Evolutionary conservation across 2,888 invertebrate species (phyloP), one percentile per base, ranked within the genome.

Genomic region (Parnassius smintheus): DNA sequence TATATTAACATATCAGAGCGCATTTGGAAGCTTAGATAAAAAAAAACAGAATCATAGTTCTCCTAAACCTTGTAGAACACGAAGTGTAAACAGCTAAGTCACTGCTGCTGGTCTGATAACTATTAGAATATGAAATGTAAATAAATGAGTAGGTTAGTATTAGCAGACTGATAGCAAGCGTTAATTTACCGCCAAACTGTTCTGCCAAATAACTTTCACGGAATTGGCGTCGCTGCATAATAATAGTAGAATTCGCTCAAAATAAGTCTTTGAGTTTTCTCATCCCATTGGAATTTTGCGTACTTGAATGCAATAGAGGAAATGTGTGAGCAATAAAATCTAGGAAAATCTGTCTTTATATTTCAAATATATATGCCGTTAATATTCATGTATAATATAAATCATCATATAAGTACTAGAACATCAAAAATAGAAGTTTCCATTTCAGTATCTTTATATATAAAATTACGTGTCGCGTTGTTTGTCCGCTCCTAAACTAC

Each of bases 161-260:
- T 1, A 97, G 86, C 45, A 98, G 94, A 12, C 97, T 97, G 54
- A 96, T 75, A 0, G 96, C 96, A n/a, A 97, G 88, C 0, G 96
- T 94, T 92, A 96, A 95, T 86, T 97, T 97, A 9, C 97, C 97
- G 25, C 98, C 98, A 67, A 95, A 96, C 72, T 93, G 94, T 71
- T 96, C 96, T 0, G 97, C 95, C 59, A 97, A 80, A 69, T 96
- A 93, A 48, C 97, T 97, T 25, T 97, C 97, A 0, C 35, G 97
- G 97, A 4, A 97, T 87, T 79, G 97, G 97, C 0, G 96, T 96
- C 0, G 96, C 81, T 9, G 96, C 94, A 79, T 97, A 97, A 0
- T 97, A 97, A 90, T 96, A 96, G 85, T 96, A 97, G 80, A 97
- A 97, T 0, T 96, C 95, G 52, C 96, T 95, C 2, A 97, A 86